Percentiles rank a stretch among this genome's conserved stretches.
Conservation (phyloP, 2,888 invertebrate species). For the Drosophila suboccidentalis region DNA sequence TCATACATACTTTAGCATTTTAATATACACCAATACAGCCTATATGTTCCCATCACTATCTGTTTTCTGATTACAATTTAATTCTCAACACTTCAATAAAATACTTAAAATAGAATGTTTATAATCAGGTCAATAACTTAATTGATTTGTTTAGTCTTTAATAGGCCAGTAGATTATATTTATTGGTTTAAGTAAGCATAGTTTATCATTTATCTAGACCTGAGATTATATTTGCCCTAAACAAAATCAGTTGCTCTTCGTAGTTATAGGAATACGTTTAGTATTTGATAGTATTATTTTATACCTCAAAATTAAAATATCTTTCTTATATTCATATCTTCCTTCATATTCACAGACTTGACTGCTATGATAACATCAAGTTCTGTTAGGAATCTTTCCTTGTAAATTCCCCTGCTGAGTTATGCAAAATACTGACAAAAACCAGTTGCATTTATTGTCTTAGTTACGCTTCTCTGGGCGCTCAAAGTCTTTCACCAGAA, state of each 20-base stretch:
- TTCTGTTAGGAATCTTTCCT: not conserved
- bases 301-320: not conserved
- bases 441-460: constrained; percentile 68
- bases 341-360: not conserved
- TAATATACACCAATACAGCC: not conserved
- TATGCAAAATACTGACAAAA: constrained; percentile 31
- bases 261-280: not conserved
- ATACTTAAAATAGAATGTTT: not conserved
- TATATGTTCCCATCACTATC: not conserved
- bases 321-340: not conserved
- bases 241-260: not conserved
- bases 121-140: not conserved
- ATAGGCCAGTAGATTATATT: no score
- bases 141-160: not conserved
- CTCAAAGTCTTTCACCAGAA: constrained; percentile 31
- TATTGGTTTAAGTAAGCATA: no score
- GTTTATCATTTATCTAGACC: no score
- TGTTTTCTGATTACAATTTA: not conserved
- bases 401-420: not conserved
- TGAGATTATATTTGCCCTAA: no score
- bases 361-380: not conserved
- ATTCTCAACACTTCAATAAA: not conserved
- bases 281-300: no score
- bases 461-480: constrained; percentile 51
- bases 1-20: not conserved